These are phyloP conservation scores for Drosophila pachea DNA, from an alignment of 1,140 invertebrate species.

Conservation along the genomic window DNA sequence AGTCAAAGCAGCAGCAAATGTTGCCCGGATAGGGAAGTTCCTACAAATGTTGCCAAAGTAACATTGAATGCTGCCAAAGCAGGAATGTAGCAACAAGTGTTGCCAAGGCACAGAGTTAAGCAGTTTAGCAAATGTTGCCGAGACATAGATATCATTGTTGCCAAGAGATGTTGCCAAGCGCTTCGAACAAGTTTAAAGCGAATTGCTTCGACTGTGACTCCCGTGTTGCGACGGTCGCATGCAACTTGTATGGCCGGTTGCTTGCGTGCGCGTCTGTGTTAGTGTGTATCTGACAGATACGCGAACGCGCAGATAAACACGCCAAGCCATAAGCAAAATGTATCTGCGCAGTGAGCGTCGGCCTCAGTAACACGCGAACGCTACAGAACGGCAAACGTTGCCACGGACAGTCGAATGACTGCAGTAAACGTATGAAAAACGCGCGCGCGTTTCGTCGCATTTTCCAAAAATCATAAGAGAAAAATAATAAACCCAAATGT, in stretches of 20 bases:
- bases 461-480: background rate
- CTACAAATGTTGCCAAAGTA: background rate
- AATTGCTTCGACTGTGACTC: background rate
- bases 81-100: background rate
- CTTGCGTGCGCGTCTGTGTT: constrained; percentile 6
- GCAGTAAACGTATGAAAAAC: constrained; percentile 18
- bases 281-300: constrained; percentile 45
- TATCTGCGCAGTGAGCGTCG: constrained; percentile 64
- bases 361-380: constrained; percentile 69
- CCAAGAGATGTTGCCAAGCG: constrained; percentile 12
- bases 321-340: constrained; percentile 53
- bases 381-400: constrained; percentile 51
- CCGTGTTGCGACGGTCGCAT: background rate
- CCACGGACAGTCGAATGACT: constrained; percentile 27
- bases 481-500: background rate
- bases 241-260: background rate
- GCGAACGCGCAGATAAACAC: constrained; percentile 51
- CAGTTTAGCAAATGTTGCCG: constrained; percentile 24
- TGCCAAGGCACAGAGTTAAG: background rate
- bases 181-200: constrained; percentile 30
- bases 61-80: background rate
- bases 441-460: constrained; percentile 49
- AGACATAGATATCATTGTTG: background rate
- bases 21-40: background rate
- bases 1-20: too few species aligned